Conservation (phyloP, 1,140 invertebrate genomes). For the Drosophila elegans region DNA sequence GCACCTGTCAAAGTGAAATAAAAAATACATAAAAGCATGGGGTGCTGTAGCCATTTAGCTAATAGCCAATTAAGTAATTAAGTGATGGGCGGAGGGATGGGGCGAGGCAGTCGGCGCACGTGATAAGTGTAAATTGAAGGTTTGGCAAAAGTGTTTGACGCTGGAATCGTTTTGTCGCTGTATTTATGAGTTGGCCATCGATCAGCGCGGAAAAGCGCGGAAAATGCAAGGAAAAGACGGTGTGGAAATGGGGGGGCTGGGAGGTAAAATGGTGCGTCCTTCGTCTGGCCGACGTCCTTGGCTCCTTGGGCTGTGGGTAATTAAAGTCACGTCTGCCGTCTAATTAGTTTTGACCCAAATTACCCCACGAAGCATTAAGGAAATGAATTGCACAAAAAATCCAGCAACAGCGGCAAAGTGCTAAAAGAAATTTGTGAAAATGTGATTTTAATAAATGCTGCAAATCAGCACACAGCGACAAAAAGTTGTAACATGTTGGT, state of each 20-base stretch:
- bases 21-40: background rate
- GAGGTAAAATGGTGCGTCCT: conserved; percentile 5
- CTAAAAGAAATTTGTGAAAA: conserved; percentile 45
- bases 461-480: background rate
- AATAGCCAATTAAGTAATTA: conserved; percentile 81
- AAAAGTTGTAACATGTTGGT: background rate
- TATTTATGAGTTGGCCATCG: conserved; percentile 60
- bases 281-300: conserved; percentile 22
- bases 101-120: conserved; percentile 33
- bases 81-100: conserved; percentile 2
- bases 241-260: background rate
- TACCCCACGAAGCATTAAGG: conserved; percentile 54
- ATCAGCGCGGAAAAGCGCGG: conserved; percentile 34
- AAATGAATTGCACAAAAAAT: conserved; percentile 68
- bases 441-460: conserved; percentile 72
- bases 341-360: conserved; percentile 79
- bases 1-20: conserved; percentile 5
- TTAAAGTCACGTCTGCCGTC: conserved; percentile 65
- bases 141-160: conserved; percentile 27
- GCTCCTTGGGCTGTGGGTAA: conserved; percentile 41
- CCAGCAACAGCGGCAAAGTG: conserved; percentile 12
- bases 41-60: conserved; percentile 50
- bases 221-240: background rate
- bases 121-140: conserved; percentile 70
- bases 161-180: conserved; percentile 36